A percentile compares a stretch with the other conserved stretches of the same genome.
These are phyloP conservation scores for Drosophila bunnanda DNA, from an alignment of 2,888 invertebrate species.

Conservation along the genomic window DNA sequence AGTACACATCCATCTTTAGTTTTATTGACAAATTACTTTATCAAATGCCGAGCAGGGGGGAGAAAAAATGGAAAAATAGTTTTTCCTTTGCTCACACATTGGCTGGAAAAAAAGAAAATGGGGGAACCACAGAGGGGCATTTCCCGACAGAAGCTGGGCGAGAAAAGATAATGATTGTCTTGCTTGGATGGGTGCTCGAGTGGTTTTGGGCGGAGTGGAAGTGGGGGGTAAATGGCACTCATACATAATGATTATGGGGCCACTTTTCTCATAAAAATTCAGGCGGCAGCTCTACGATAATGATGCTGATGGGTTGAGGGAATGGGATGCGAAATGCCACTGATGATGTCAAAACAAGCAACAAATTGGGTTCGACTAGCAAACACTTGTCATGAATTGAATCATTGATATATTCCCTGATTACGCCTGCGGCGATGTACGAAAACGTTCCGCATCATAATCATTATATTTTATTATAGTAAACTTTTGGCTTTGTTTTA, in stretches of 20 bases:
- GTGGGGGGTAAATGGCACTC: conserved; percentile 64
- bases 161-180: conserved; percentile 62
- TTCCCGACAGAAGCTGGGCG: conserved; percentile 43
- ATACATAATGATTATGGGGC: conserved; percentile 75
- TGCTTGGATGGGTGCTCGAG: conserved; percentile 41
- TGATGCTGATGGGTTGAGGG: conserved; percentile 33
- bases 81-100: conserved; percentile 18
- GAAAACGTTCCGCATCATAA: conserved; percentile 59
- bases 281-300: conserved; percentile 59
- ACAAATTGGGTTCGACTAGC: conserved; percentile 65
- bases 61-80: conserved; percentile 51
- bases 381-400: conserved; percentile 66
- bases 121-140: not conserved
- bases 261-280: conserved; percentile 78
- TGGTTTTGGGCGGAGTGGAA: conserved; percentile 21
- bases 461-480: conserved; percentile 72
- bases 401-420: conserved; percentile 63
- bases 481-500: conserved; percentile 45
- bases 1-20: conserved; percentile 24
- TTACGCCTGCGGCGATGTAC: conserved; percentile 37
- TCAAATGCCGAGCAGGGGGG: conserved; percentile 42
- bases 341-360: conserved; percentile 73
- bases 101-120: not conserved
- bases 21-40: conserved; percentile 67
- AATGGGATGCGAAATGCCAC: conserved; percentile 48